Percentiles rank a stretch among this genome's conserved stretches.
Evolutionary conservation across 2,797 vertebrate genomes (phyloP).

Genomic region (Sphenopsis melanotis): DNA sequence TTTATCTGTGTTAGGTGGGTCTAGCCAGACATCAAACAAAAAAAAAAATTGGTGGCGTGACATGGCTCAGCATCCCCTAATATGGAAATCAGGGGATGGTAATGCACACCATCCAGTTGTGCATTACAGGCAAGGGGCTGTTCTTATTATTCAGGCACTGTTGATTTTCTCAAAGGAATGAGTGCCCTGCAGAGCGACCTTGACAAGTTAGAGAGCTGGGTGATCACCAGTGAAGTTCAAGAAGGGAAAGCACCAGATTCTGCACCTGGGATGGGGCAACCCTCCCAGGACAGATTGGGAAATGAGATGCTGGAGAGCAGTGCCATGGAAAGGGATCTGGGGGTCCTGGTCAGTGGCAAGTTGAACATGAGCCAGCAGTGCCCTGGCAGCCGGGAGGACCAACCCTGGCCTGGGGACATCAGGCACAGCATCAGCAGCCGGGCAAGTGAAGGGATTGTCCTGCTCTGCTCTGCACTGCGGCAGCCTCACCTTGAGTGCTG

Average conservation of each 20-base stretch:
- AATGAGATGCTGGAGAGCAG: not conserved
- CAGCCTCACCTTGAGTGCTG: rapidly evolving
- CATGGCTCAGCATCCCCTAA: not conserved
- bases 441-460: not conserved
- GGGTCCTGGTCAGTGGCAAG: rapidly evolving
- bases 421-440: rapidly evolving
- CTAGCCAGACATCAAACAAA: not conserved
- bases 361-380: rapidly evolving
- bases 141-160: not conserved
- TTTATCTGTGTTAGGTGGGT: not conserved
- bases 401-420: rapidly evolving
- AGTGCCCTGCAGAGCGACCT: not conserved
- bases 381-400: not conserved
- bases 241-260: not conserved
- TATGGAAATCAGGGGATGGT: not conserved
- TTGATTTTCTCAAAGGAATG: not conserved
- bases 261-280: not conserved
- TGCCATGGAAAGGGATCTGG: not conserved
- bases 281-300: too few species aligned
- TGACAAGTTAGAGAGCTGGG: not conserved
- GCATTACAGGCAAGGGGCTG: not conserved
- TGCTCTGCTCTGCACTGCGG: rapidly evolving
- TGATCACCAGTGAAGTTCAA: not conserved
- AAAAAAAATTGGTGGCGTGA: not conserved
- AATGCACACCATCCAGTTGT: not conserved